Evolutionary conservation across 2,113 vertebrate genomes (phyloP), one percentile per base, ranked within the genome.

Genomic region (Anser cygnoides): DNA sequence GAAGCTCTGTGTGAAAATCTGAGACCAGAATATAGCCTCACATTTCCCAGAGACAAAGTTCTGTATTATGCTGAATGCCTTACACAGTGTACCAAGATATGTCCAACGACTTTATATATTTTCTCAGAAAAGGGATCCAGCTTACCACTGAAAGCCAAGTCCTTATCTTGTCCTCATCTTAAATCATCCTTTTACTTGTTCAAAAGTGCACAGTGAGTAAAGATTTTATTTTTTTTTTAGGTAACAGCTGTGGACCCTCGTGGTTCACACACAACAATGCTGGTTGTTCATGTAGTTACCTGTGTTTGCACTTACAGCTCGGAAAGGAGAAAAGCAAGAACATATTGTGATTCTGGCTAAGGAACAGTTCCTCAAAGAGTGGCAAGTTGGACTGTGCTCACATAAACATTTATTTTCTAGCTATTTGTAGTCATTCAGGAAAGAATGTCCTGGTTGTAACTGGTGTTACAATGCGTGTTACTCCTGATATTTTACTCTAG

Each of bases 401-500:
- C 35, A 33, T 35, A 39, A 2, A 23, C 10, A 43, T 35, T 9
- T 35, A 35, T 66, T 81, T 80, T 91, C 23, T 49, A 66, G 13
- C 2, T 93, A 84, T 77, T 87, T 20, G n/a, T 3, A 81, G 25
- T 16, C 14, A 31, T 33, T 61, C 49, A 66, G 44, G 17, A 61
- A 52, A 46, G 13, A 65, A 16, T 0, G 3, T 52, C n/a, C 12
- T 76, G 16, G 5, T 17, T 49, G 46, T 21, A 49, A 49, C 46
- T 49, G 20, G 10, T 49, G 20, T 21, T 11, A 54, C 5, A 17
- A 28, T 3, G 10, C 37, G 3, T n/a, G 10, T 6, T 59, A 41
- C 71, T 4, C 2, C 18, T 68, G n/a, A 73, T 0, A 0, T 21
- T 75, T 75, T 88, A 55, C 23, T 86, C 35, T 37, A 22, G 17